A percentile compares a stretch with the other conserved stretches of the same genome.
These are phyloP conservation scores for Dendronephthya gigantea DNA, from an alignment of 64 coral and sea anemone genomes.

Conservation along the genomic window DNA sequence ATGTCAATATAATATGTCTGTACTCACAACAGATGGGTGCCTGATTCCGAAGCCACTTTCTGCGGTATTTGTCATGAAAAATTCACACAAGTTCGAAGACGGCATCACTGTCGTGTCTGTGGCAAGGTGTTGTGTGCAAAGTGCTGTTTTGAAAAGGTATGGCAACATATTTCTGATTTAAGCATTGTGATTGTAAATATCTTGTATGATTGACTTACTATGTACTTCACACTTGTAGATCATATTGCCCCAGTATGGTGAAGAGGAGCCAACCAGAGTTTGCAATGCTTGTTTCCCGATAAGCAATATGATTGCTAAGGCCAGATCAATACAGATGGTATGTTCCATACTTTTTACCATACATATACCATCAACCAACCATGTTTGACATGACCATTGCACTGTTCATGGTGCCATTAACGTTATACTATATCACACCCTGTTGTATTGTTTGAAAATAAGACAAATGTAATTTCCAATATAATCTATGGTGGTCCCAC, in stretches of 20 bases:
- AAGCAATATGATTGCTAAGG: slow-evolving; percentile 67
- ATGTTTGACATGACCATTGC: not conserved
- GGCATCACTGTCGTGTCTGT: slow-evolving; percentile 87
- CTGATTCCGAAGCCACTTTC: slow-evolving; percentile 67
- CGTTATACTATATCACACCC: too few relatives aligned
- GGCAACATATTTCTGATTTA: too few relatives aligned
- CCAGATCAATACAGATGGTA: slow-evolving; percentile 93
- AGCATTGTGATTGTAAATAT: too few relatives aligned
- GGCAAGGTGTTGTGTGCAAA: slow-evolving; percentile 74
- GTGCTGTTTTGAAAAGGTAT: slow-evolving; percentile 96
- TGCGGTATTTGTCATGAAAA: slow-evolving; percentile 73
- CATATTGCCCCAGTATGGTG: slow-evolving; percentile 78
- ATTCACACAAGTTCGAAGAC: slow-evolving; percentile 81
- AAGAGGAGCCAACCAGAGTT: slow-evolving; percentile 89
- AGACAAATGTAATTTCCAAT: too few relatives aligned
- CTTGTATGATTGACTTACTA: too few relatives aligned
- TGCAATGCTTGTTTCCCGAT: slow-evolving; percentile 79
- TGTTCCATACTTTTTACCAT: not conserved
- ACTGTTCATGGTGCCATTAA: too few relatives aligned
- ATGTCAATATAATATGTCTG: not conserved
- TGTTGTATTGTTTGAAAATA: too few relatives aligned
- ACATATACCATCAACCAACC: not conserved
- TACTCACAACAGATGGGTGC: slow-evolving; percentile 55
- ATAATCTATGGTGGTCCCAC: too few relatives aligned
- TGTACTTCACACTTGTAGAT: slow-evolving; percentile 28